These are phyloP conservation scores for Sylvicapra grimmia DNA, from an alignment of 2,113 vertebrate species.

Conservation along the genomic window DNA sequence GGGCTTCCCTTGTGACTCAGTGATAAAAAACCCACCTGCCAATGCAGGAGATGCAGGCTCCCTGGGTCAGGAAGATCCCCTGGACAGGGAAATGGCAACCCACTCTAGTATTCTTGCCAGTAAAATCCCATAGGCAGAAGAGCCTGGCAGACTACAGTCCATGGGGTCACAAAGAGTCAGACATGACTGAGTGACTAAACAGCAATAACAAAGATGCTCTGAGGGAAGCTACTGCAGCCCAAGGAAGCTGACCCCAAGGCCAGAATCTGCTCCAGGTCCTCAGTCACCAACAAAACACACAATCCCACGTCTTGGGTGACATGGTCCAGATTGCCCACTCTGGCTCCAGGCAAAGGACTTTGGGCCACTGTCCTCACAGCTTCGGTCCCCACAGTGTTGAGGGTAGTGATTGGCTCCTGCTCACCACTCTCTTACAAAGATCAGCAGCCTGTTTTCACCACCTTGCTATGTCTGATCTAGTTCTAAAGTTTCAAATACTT, in stretches of 20 bases:
- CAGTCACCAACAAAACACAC: not conserved
- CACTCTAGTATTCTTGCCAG: too few species aligned
- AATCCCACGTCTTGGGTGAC: not conserved
- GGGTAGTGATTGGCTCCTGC: not conserved
- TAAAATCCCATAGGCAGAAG: too few species aligned
- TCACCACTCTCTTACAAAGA: not conserved
- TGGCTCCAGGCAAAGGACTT: not conserved
- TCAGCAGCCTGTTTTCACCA: not conserved
- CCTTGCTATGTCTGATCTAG: not conserved
- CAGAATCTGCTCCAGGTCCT: not conserved
- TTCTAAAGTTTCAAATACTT: not conserved
- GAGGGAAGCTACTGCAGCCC: not conserved
- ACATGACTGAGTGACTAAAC: too few species aligned
- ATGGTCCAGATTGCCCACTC: too few species aligned
- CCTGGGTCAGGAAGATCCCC: too few species aligned
- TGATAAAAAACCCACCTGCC: not conserved
- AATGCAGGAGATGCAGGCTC: not conserved
- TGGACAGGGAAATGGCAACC: too few species aligned
- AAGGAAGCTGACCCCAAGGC: not conserved
- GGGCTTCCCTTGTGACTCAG: not conserved
- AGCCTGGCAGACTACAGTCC: too few species aligned
- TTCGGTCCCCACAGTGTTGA: rapidly evolving
- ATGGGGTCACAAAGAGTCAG: too few species aligned
- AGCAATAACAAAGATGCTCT: not conserved
- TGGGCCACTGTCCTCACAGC: not conserved